A percentile compares a stretch with the other conserved stretches of the same genome.
phyloP scores from a whole-genome alignment of 2,797 vertebrate genomes.

The Tinamus major region DNA sequence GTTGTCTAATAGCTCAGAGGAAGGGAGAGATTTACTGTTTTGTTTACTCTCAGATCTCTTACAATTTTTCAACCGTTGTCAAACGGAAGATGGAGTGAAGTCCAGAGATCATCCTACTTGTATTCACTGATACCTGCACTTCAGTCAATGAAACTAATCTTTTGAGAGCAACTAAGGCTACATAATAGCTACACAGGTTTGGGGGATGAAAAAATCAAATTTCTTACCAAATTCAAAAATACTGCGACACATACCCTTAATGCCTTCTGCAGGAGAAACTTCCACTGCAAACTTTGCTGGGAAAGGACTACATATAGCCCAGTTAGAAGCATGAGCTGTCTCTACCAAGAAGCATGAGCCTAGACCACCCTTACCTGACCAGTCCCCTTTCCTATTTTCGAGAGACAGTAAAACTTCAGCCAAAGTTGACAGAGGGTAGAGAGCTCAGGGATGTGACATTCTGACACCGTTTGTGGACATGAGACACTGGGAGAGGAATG shows the following conservation, averaged over 20 bases:
- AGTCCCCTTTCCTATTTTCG: background rate
- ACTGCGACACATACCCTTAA: background rate
- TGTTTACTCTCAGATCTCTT: constrained; percentile 48
- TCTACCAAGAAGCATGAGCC: background rate
- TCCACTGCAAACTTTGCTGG: background rate
- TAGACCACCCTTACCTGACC: background rate
- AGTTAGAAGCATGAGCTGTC: background rate
- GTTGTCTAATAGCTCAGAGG: constrained; percentile 9
- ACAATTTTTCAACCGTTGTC: background rate
- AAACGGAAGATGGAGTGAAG: constrained; percentile 39
- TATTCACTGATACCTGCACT: background rate
- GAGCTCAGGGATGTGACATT: background rate
- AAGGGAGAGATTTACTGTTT: constrained; percentile 54
- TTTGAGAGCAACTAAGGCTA: background rate
- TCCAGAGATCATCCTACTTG: background rate
- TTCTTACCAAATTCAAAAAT: background rate
- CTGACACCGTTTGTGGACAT: background rate
- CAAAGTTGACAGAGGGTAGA: background rate
- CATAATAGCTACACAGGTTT: background rate
- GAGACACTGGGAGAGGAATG: background rate
- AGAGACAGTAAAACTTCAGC: background rate
- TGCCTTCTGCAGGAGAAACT: background rate
- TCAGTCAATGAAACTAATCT: background rate
- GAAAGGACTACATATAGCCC: background rate
- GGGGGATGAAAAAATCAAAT: background rate